phyloP scores from a whole-genome alignment of 37 sponge, comb jelly and placozoan genomes.

The Ianthella basta region DNA sequence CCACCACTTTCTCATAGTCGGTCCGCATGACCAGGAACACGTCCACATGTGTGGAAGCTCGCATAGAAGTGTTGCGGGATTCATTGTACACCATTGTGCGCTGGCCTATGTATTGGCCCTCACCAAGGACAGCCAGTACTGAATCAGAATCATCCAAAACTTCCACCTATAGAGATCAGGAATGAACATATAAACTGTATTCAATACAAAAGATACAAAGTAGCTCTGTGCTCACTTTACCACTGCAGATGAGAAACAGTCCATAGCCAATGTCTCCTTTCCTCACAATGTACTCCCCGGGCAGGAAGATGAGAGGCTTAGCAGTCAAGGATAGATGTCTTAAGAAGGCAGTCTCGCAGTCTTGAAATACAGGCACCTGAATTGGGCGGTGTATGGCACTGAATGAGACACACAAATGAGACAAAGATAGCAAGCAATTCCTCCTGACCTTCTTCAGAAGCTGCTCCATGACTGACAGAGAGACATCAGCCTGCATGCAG shows the following conservation, averaged over 20 bases:
- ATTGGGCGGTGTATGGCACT: not conserved
- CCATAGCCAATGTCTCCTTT: constrained; percentile 67
- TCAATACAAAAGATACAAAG: no score
- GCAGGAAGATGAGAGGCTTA: constrained; percentile 62
- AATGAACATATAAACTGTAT: no score
- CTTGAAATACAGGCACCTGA: constrained; percentile 52
- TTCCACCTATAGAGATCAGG: no score
- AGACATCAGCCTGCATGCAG: constrained; percentile 70
- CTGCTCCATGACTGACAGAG: constrained; percentile 41
- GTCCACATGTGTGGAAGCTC: constrained; percentile 55
- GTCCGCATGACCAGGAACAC: constrained; percentile 41
- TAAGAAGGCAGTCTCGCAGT: constrained; percentile 45
- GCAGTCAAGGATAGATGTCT: constrained; percentile 55
- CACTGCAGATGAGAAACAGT: constrained; percentile 64
- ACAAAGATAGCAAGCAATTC: not conserved
- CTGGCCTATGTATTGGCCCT: constrained; percentile 47
- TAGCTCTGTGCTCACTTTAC: constrained; percentile 54
- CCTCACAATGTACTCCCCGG: constrained; percentile 70
- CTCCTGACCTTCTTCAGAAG: constrained; percentile 48
- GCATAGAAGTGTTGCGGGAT: constrained; percentile 33
- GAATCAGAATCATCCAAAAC: constrained; percentile 1
- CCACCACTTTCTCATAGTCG: constrained; percentile 47
- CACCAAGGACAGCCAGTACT: constrained; percentile 12
- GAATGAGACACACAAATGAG: not conserved
- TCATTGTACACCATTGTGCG: constrained; percentile 47